These are phyloP conservation scores for Otus sunia DNA, from an alignment of 2,113 vertebrate species.

Conservation along the genomic window DNA sequence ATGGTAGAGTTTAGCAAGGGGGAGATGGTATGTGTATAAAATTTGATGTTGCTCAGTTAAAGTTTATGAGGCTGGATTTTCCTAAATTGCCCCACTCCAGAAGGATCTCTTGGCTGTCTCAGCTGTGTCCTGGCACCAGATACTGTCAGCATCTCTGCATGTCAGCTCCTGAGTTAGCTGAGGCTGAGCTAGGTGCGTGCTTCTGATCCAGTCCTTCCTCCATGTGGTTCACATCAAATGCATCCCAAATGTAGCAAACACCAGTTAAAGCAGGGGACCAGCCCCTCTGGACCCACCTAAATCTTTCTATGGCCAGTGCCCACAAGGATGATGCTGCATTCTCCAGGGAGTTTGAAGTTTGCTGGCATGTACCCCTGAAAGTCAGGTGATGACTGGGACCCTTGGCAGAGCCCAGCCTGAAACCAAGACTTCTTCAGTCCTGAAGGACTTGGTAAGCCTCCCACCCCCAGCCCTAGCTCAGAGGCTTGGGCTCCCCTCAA, in stretches of 20 bases:
- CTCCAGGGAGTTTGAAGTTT: background rate
- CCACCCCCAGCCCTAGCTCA: background rate
- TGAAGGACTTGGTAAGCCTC: background rate
- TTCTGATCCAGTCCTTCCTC: background rate
- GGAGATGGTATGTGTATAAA: background rate
- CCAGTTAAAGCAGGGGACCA: background rate
- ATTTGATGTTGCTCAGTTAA: background rate
- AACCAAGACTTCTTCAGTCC: background rate
- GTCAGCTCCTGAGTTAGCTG: background rate
- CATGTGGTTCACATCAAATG: fast-evolving
- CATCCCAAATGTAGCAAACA: background rate
- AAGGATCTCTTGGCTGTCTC: background rate
- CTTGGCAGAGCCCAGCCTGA: background rate
- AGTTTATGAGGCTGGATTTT: background rate
- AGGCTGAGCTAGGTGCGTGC: background rate
- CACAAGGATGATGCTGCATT: background rate
- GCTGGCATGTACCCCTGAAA: background rate
- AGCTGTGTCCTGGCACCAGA: background rate
- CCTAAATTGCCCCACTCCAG: background rate
- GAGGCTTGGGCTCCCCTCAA: background rate
- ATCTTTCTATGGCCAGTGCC: background rate
- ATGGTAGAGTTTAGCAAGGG: background rate
- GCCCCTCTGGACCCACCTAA: no score
- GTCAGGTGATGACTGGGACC: background rate
- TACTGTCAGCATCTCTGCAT: background rate